These are phyloP conservation scores for Trachelipus rathkii DNA, from an alignment of 1,140 invertebrate genomes.

Conservation along the genomic window DNA sequence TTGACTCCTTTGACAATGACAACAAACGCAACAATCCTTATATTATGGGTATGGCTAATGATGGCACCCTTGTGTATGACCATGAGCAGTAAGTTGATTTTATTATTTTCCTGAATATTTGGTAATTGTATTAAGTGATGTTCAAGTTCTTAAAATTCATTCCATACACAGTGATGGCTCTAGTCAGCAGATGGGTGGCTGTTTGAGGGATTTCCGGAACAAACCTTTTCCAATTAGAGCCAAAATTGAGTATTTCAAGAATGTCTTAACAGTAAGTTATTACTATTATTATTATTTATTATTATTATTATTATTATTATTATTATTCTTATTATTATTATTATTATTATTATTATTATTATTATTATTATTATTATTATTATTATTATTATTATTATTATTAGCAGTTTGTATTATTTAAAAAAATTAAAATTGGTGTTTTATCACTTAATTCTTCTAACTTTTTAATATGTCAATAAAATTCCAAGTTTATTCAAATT, in stretches of 20 bases:
- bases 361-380: too few relatives aligned
- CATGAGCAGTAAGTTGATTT: conserved; percentile 73
- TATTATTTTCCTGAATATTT: too few relatives aligned
- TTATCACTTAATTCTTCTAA: too few relatives aligned
- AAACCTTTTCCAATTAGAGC: conserved; percentile 93
- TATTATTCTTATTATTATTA: too few relatives aligned
- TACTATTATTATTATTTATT: too few relatives aligned
- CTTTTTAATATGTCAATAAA: too few relatives aligned
- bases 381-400: too few relatives aligned
- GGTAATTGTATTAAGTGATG: neutral
- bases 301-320: too few relatives aligned
- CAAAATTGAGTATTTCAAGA: conserved; percentile 89
- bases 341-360: too few relatives aligned
- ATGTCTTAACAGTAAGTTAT: conserved; percentile 73
- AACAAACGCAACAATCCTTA: conserved; percentile 98
- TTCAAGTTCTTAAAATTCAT: neutral
- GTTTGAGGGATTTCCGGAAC: conserved; percentile 93
- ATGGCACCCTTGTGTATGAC: conserved; percentile 88
- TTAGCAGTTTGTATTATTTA: too few relatives aligned
- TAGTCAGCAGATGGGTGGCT: conserved; percentile 85
- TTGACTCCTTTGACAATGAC: conserved; percentile 99
- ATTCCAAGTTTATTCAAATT: too few relatives aligned
- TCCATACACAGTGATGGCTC: conserved; percentile 71
- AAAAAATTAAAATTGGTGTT: too few relatives aligned
- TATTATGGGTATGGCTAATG: conserved; percentile 93